Percentiles rank a stretch among this genome's conserved stretches.
Conservation (phyloP, 2,797 vertebrate species). For the Tenualosa ilisha region DNA sequence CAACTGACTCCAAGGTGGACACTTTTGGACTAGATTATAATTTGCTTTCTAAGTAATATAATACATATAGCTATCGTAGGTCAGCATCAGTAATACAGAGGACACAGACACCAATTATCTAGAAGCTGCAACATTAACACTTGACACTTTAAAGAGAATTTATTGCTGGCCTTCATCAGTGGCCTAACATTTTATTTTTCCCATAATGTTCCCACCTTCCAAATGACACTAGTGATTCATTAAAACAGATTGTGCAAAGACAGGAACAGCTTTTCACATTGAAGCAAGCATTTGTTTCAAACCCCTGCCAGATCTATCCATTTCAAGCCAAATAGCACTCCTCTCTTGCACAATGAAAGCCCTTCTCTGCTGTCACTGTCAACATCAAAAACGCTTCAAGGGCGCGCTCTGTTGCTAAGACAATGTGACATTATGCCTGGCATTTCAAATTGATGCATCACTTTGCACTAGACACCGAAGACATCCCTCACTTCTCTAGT, state of each 20-base stretch:
- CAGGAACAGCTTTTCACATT: not conserved
- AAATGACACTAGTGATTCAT: not conserved
- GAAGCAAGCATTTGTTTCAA: not conserved
- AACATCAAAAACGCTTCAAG: not conserved
- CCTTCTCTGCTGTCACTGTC: not conserved
- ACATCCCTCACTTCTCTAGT: not conserved
- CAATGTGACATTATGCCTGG: not conserved
- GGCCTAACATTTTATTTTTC: not conserved
- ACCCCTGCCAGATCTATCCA: not conserved
- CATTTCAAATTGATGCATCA: not conserved
- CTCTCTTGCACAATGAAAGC: not conserved
- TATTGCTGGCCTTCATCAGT: slow-evolving; percentile 3
- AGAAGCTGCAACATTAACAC: slow-evolving; percentile 5
- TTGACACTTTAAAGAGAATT: slow-evolving; percentile 12
- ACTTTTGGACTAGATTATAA: not conserved
- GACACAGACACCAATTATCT: slow-evolving; percentile 9
- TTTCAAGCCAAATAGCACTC: not conserved
- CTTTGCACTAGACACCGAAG: not conserved
- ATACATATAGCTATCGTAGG: not conserved
- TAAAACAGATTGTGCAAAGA: not conserved
- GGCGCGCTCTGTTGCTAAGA: not conserved
- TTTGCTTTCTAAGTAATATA: not conserved
- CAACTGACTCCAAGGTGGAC: not conserved
- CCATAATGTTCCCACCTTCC: not conserved
- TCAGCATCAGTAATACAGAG: slow-evolving; percentile 2